A percentile compares a stretch with the other conserved stretches of the same genome.
These are phyloP conservation scores for Dromius quadrimaculatus DNA, from an alignment of 2,888 invertebrate species.

Conservation along the genomic window DNA sequence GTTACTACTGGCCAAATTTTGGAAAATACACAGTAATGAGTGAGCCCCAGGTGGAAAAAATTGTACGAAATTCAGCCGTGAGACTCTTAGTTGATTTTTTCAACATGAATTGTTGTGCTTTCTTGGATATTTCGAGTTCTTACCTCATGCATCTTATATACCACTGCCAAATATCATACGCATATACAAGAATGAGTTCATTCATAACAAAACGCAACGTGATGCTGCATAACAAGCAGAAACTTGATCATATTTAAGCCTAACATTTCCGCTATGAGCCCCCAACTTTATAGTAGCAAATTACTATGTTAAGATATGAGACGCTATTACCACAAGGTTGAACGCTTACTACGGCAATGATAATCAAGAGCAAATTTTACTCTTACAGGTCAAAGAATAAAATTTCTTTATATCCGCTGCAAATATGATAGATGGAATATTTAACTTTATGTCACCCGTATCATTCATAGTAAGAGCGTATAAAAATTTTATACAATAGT, in stretches of 20 bases:
- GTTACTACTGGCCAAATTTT: too few species aligned
- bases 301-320: slow-evolving; percentile 5
- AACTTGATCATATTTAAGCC: slow-evolving; percentile 17
- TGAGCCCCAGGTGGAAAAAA: too few species aligned
- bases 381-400: not conserved
- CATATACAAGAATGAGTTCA: slow-evolving; percentile 4
- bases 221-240: slow-evolving; percentile 10
- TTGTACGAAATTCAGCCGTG: too few species aligned
- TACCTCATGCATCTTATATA: too few species aligned
- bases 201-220: slow-evolving; percentile 20
- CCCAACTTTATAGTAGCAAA: slow-evolving; percentile 10
- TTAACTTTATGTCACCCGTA: too few species aligned
- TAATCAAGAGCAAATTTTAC: slow-evolving; percentile 16
- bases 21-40: too few species aligned
- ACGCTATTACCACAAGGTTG: slow-evolving; percentile 8
- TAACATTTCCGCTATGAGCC: slow-evolving; percentile 8
- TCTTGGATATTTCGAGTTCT: too few species aligned
- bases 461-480: not conserved
- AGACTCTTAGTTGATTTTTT: too few species aligned
- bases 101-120: too few species aligned
- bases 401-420: not conserved
- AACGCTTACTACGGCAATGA: not conserved
- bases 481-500: too few species aligned
- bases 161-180: slow-evolving; percentile 6
- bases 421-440: too few species aligned